Percentiles rank a stretch among this genome's conserved stretches.
Evolutionary conservation across 2,797 vertebrate species (phyloP).

Genomic region (Paedocypris micromegethes): DNA sequence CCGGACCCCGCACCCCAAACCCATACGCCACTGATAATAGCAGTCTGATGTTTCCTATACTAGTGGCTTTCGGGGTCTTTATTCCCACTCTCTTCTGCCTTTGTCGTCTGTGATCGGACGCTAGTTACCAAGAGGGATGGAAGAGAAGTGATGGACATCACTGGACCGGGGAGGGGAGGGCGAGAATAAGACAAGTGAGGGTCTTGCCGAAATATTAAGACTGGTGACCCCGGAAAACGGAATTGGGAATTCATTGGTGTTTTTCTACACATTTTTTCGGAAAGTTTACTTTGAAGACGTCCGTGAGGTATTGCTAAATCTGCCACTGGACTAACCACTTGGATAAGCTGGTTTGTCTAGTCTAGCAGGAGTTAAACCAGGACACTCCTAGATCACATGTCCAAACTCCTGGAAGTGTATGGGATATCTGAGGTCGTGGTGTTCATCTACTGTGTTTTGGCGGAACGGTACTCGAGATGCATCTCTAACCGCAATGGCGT

Average conservation of each 20-base stretch:
- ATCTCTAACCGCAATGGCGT: too few relatives aligned
- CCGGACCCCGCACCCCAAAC: slow-evolving; percentile 93
- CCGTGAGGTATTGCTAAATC: slow-evolving; percentile 53
- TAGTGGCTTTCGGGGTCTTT: slow-evolving; percentile 98
- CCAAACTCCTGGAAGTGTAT: slow-evolving; percentile 3
- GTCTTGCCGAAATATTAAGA: slow-evolving; percentile 34
- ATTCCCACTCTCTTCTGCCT: slow-evolving; percentile 99
- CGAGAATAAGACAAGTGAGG: slow-evolving; percentile 43
- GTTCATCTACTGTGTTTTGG: not conserved
- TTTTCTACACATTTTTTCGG: slow-evolving; percentile 25
- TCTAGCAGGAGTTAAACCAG: slow-evolving; percentile 31
- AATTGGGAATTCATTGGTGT: slow-evolving; percentile 30
- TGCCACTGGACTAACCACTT: slow-evolving; percentile 44
- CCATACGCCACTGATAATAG: slow-evolving; percentile 98
- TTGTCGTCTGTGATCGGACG: slow-evolving; percentile 85
- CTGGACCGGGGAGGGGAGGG: slow-evolving; percentile 12
- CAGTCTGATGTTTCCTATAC: slow-evolving; percentile 98
- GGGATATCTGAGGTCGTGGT: slow-evolving; percentile 6
- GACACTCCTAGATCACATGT: slow-evolving; percentile 1
- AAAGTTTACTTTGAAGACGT: slow-evolving; percentile 6
- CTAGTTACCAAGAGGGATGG: slow-evolving; percentile 11
- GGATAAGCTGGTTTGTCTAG: slow-evolving; percentile 43
- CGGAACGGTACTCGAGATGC: not conserved
- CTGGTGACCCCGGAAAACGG: slow-evolving; percentile 41
- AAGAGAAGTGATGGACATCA: slow-evolving; percentile 26